Evolutionary conservation across 2,113 vertebrate genomes (phyloP), one percentile per base, ranked within the genome.

Genomic region (Brachyistius frenatus): DNA sequence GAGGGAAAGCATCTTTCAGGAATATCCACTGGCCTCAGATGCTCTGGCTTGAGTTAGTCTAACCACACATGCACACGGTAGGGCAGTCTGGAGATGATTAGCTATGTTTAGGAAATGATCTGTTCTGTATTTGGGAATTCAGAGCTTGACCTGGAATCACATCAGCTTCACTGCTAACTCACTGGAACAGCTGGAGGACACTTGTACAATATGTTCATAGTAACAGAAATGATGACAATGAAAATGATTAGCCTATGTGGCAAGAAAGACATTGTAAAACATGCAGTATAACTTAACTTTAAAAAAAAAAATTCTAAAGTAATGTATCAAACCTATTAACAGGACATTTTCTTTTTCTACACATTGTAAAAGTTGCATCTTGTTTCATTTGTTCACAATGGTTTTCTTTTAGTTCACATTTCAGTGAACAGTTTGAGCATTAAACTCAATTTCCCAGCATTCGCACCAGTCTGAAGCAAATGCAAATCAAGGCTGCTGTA

Each of bases 51-150:
- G 41, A 86, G 64, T 88, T 79, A 53, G 57, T 60, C 5, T 55
- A 75, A 82, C 62, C 73, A 74, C 82, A 81, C 57, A 76, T 15
- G 58, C 57, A 67, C 74, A 86, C 58, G 39, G 65, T 33, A 31
- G 37, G 65, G 44, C 32, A 44, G 68, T 67, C 79, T 90, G 89
- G 80, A 91, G 85, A 69, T 82, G 70, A 91, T 91, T 91, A 85
- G 69, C 75, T 76, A 60, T 88, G 76, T 88, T 86, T 84, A 79
- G 76, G 80, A 91, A 89, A 76, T 81, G 68, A 86, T 88, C 76
- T 86, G 85, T 82, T 85, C 58, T 82, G 70, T 77, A 72, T 86
- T 81, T 75, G 47, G 66, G 77, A 83, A 66, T 88, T 74, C 55
- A 41, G 58, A 56, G 50, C 39, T 74, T 84, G 83, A 88, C 81